Evolutionary conservation across 2,888 invertebrate species (phyloP), one percentile per base, ranked within the genome.

Genomic region (Microdon myrmicae): DNA sequence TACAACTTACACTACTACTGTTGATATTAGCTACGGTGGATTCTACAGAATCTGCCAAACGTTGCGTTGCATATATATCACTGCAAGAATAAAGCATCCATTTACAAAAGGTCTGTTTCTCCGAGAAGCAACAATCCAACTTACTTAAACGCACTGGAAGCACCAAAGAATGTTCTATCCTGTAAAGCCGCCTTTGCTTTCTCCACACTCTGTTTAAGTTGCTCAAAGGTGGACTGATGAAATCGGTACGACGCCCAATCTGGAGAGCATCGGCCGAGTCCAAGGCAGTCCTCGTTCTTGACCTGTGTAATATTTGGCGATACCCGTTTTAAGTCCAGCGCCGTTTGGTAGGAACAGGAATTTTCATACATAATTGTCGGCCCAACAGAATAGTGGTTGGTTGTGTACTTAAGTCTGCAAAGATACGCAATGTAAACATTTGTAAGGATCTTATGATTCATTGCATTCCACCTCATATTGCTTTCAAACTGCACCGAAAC

Each of bases 341-440:
- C 90, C 79, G 89, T 89, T 78, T 92, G 91, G 83, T 93, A 93
- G 80, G 92, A 93, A 84, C 93, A 93, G 76, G 92, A 92, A 83
- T 92, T 92, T 85, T 93, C 93, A 87, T 93, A 93, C 93, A 93
- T 93, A 68, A 71, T 68, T 32, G 55, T 53, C 58, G 64, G 58
- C 58, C 58, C 22, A 56, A 58, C 14, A 38, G 58, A 64, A 58
- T 53, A 38, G 38, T 51, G 56, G 41, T 61, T 71, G 31, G 74
- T 72, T 67, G 75, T 75, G 77, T 77, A 77, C 77, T 76, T 76
- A 72, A 76, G 72, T 74, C 76, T 76, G 68, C 4, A 41, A 49
- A 25, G 25, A 23, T 32, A 47, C 8, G 10, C 6, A 37, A 22
- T 22, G 5, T 22, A 22, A 6, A 6, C 5, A 22, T 22, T 22